Base-by-base conservation (phyloP, 2,888 invertebrate species). In the Pardosa pseudoannulata region DNA sequence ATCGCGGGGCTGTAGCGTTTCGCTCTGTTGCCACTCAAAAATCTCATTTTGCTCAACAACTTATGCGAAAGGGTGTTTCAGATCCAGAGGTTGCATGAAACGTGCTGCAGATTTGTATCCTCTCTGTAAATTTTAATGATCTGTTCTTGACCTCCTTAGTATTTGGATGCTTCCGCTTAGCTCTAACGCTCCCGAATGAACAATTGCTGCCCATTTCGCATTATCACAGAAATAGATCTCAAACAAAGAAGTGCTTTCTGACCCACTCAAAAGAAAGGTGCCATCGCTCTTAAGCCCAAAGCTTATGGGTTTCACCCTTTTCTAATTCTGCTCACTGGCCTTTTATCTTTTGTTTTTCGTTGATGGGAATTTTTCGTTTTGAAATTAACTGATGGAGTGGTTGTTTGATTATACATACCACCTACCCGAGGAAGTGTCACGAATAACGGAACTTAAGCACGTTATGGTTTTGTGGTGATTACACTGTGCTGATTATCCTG, bases 191-290 rank as follows among this genome's bases (percentile, higher is more conserved):
- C 19, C 27, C n/a, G 46, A 23, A 28, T 36, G 28, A 70, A 36
- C 68, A 50, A 56, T 39, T 13, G 41, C 64, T 41, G 31, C 46
- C 64, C 31, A 79, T 72, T 72, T 39, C 9, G 64, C 50, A 65
- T 64, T 64, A 72, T 79, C 79, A 19, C 13, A 64, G 19, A 41
- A 28, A 3, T 19, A 16, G 46, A 79, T 79, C 64, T 16, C 16
- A 64, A 79, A 79, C 70, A 71, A 71, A 79, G 71, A 39, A n/a
- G 36, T 79, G 56, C 72, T 23, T 64, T n/a, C n/a, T 79, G 72
- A 79, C 72, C 79, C 65, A 79, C 64, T 79, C 50, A 79, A 6
- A 27, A 62, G 70, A 27, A 62, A 32, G 67, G 31, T 62, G 6
- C 27, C 62, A 16, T 27, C 62, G 2, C 16, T 36, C 6, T 16